Percentiles rank a stretch among this genome's conserved stretches.
phyloP scores from a whole-genome alignment of 2,888 invertebrate species.

The Ophioninae sp. region DNA sequence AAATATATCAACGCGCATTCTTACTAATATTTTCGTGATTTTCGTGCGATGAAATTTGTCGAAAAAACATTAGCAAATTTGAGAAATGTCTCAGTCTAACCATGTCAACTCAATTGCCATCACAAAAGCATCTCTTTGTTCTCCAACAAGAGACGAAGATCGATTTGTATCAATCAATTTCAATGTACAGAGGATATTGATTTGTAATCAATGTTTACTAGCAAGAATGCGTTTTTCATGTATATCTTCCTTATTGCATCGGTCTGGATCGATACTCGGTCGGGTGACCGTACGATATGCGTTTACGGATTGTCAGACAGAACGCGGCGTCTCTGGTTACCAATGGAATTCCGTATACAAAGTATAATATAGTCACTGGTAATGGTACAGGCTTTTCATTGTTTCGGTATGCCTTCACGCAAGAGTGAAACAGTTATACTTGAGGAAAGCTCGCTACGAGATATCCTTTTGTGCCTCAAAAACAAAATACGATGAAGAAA shows the following conservation, averaged over 20 bases:
- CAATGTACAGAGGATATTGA: background rate
- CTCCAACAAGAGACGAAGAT: background rate
- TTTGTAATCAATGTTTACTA: background rate
- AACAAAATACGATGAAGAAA: background rate
- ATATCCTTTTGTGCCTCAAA: no score
- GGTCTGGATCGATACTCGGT: no score
- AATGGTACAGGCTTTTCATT: background rate
- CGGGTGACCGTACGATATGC: background rate
- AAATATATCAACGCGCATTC: no score
- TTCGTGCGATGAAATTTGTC: no score
- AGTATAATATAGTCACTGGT: background rate
- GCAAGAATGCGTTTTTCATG: background rate
- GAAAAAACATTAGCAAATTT: no score
- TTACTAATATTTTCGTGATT: no score
- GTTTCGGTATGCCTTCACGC: background rate
- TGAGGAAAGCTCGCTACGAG: no score
- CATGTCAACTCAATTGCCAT: no score
- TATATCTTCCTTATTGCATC: background rate
- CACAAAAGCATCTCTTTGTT: background rate
- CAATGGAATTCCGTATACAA: no score
- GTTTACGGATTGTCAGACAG: no score
- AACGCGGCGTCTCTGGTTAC: no score
- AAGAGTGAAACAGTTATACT: background rate
- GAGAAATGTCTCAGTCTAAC: no score
- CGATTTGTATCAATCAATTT: background rate